phyloP scores from a whole-genome alignment of 2,888 invertebrate genomes.

The Pyrrhosoma nymphula region DNA sequence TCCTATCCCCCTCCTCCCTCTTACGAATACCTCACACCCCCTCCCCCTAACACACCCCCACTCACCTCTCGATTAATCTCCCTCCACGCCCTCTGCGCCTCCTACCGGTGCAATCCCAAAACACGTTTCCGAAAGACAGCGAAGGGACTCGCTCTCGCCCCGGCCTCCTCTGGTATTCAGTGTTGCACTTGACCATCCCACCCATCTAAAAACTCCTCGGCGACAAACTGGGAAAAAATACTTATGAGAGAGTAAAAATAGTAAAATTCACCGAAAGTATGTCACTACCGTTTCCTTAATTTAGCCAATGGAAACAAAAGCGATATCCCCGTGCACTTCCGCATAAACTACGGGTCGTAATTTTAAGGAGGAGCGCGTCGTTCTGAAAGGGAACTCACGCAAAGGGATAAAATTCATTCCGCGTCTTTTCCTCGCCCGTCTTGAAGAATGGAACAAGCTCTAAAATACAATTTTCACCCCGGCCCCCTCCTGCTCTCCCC shows the following conservation, averaged over 20 bases:
- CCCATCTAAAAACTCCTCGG: neutral
- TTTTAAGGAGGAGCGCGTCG: neutral
- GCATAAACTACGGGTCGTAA: neutral
- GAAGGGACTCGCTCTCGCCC: neutral
- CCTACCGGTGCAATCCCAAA: neutral
- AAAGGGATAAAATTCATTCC: neutral
- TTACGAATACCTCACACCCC: neutral
- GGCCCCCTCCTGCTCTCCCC: neutral
- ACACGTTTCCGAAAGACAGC: neutral
- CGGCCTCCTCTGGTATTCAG: neutral
- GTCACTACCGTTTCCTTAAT: too few species aligned
- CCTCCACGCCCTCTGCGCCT: neutral
- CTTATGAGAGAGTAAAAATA: neutral
- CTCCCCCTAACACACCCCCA: neutral
- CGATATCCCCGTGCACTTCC: neutral
- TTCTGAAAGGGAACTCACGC: neutral
- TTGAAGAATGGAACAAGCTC: neutral
- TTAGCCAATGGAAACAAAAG: too few species aligned
- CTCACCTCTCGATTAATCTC: neutral
- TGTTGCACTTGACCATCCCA: neutral
- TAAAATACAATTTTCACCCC: conserved; percentile 25
- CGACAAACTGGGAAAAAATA: neutral
- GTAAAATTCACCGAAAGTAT: too few species aligned
- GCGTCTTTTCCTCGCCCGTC: neutral
- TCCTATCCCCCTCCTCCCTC: neutral